Evolutionary conservation across 2,888 invertebrate species (phyloP).

Genomic region (Chouioia cunea): DNA sequence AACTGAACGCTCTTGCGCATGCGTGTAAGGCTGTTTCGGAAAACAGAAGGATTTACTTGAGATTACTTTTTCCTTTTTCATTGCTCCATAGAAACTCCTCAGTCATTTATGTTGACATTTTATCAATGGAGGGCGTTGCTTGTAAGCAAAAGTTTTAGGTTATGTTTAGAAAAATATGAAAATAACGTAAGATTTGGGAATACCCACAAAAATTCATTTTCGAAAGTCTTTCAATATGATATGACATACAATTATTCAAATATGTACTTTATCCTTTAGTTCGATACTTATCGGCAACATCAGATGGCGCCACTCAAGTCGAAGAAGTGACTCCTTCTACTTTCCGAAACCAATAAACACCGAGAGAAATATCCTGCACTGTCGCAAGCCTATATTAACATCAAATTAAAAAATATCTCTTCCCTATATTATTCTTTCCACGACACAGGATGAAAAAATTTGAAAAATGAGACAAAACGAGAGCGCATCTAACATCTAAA

Average conservation of each 20-base stretch:
- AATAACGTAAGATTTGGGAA: too few species aligned
- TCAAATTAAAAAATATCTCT: slow-evolving; percentile 3
- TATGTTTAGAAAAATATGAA: too few species aligned
- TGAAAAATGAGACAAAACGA: slow-evolving; percentile 23
- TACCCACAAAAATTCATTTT: too few species aligned
- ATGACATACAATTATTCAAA: too few species aligned
- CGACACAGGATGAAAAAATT: too few species aligned
- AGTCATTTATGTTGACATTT: not conserved
- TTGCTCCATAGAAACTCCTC: not conserved
- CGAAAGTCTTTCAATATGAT: too few species aligned
- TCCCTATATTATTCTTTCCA: too few species aligned
- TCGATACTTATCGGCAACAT: too few species aligned
- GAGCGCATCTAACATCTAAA: slow-evolving; percentile 37
- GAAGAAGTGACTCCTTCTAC: not conserved
- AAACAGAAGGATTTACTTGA: slow-evolving; percentile 8
- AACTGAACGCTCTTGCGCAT: not conserved
- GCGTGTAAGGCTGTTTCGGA: slow-evolving; percentile 24
- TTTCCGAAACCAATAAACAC: slow-evolving; percentile 1
- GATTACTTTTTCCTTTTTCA: slow-evolving; percentile 31
- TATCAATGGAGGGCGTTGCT: too few species aligned
- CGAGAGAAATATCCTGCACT: slow-evolving; percentile 56
- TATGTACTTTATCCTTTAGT: too few species aligned
- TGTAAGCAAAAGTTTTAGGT: too few species aligned
- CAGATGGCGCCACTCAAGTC: too few species aligned
- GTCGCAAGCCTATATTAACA: slow-evolving; percentile 34